Conservation (phyloP, 2,113 vertebrate species). For the Acrocephalus arundinaceus region DNA sequence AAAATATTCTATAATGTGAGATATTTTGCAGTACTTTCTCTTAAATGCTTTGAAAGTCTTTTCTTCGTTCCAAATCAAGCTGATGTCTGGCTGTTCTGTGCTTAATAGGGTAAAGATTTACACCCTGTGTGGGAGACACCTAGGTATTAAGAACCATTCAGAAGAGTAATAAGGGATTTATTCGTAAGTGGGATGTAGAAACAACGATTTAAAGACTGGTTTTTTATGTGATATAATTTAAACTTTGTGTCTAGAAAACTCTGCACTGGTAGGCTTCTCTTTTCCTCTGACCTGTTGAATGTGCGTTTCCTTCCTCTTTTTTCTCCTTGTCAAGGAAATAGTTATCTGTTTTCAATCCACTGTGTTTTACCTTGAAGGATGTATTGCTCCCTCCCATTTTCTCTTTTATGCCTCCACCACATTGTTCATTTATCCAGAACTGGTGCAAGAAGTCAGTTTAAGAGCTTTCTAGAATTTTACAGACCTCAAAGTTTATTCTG, state of each 20-base stretch:
- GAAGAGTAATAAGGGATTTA: not conserved
- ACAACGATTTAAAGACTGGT: not conserved
- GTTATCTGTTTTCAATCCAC: not conserved
- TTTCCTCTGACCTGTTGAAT: not conserved
- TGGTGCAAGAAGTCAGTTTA: not conserved
- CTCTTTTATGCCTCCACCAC: not conserved
- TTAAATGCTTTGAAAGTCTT: not conserved
- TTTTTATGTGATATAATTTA: not conserved
- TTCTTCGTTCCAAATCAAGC: not conserved
- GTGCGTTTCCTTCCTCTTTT: not conserved
- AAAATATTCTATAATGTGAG: not conserved
- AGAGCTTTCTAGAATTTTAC: not conserved
- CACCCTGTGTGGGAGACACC: not conserved
- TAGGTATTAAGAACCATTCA: not conserved
- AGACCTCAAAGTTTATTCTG: not conserved
- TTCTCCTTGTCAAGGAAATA: not conserved
- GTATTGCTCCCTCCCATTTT: not conserved
- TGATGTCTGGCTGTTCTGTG: not conserved
- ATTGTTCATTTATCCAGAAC: not conserved
- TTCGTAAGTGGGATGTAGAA: not conserved
- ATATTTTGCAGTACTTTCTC: not conserved
- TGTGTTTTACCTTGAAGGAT: not conserved
- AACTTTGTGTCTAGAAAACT: not conserved
- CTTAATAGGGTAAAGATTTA: not conserved
- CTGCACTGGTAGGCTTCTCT: not conserved